Percentiles rank a stretch among this genome's conserved stretches.
phyloP scores from a whole-genome alignment of 2,113 vertebrate species.

The Egretta garzetta region DNA sequence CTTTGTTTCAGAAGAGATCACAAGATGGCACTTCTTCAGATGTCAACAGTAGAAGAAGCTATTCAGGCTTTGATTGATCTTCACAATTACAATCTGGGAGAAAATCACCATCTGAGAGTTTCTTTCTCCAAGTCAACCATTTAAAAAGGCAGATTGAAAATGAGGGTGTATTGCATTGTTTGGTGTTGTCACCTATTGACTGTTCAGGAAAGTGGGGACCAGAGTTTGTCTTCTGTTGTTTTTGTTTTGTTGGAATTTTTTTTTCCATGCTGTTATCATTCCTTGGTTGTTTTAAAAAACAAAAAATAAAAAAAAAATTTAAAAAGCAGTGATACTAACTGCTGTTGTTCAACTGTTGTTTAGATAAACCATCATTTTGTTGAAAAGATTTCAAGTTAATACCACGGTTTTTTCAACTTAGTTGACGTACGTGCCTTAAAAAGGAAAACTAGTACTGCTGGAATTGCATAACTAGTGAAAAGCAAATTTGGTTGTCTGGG shows the following conservation, averaged over 20 bases:
- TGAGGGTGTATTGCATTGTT: conserved; percentile 75
- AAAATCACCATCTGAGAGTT: conserved; percentile 96
- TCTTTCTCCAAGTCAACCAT: conserved; percentile 99
- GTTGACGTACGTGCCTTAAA: conserved; percentile 94
- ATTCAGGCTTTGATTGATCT: conserved; percentile 97
- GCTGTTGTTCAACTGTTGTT: conserved; percentile 77
- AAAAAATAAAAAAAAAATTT: conserved; percentile 45
- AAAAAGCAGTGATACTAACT: conserved; percentile 68
- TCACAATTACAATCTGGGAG: conserved; percentile 98
- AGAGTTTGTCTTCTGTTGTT: conserved; percentile 80
- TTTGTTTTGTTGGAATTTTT: background rate
- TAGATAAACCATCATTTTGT: conserved; percentile 80
- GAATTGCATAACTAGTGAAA: conserved; percentile 75
- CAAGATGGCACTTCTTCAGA: conserved; percentile 98
- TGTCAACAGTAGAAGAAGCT: conserved; percentile 96
- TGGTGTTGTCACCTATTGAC: conserved; percentile 82
- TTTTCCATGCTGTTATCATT: conserved; percentile 81
- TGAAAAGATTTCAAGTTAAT: conserved; percentile 72
- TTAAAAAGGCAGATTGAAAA: conserved; percentile 75
- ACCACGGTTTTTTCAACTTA: conserved; percentile 78
- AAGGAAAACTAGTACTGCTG: conserved; percentile 85
- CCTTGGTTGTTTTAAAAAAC: conserved; percentile 73
- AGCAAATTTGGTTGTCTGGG: conserved; percentile 80
- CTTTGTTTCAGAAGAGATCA: conserved; percentile 90
- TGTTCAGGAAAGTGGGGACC: conserved; percentile 88